phyloP scores from a whole-genome alignment of 2,888 invertebrate species.

The Campaea margaritaria region DNA sequence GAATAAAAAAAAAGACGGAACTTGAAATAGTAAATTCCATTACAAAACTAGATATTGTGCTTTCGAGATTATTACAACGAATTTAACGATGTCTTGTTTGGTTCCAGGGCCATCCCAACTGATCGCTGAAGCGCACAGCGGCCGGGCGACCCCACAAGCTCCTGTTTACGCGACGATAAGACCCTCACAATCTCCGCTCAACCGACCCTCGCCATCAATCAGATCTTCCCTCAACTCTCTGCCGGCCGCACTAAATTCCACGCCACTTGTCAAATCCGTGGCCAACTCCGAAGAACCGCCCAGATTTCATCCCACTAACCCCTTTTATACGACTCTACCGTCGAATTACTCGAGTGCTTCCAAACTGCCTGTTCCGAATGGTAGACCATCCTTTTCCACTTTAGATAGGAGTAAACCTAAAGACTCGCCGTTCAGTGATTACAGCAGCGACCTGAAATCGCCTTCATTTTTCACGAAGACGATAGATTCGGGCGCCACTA shows the following conservation, averaged over 20 bases:
- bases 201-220: constrained; percentile 57
- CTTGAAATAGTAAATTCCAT: no score
- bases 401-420: constrained; percentile 74
- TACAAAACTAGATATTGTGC: no score
- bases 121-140: constrained; percentile 65
- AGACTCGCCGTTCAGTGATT: constrained; percentile 59
- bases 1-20: no score
- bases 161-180: constrained; percentile 79
- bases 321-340: constrained; percentile 80
- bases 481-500: constrained; percentile 60
- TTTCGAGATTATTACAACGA: constrained; percentile 11
- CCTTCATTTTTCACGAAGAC: constrained; percentile 60
- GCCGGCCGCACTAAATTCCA: constrained; percentile 67
- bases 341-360: constrained; percentile 75
- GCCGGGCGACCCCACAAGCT: constrained; percentile 71
- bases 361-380: constrained; percentile 76
- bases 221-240: constrained; percentile 67
- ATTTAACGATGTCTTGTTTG: constrained; percentile 35
- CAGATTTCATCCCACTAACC: constrained; percentile 79
- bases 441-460: constrained; percentile 61
- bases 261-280: constrained; percentile 67
- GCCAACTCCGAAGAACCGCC: constrained; percentile 63
- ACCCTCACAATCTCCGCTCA: constrained; percentile 64
- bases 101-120: constrained; percentile 80
- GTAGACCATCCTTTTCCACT: constrained; percentile 62